Conservation (phyloP, 2,797 vertebrate species). For the Tragopan temminckii region DNA sequence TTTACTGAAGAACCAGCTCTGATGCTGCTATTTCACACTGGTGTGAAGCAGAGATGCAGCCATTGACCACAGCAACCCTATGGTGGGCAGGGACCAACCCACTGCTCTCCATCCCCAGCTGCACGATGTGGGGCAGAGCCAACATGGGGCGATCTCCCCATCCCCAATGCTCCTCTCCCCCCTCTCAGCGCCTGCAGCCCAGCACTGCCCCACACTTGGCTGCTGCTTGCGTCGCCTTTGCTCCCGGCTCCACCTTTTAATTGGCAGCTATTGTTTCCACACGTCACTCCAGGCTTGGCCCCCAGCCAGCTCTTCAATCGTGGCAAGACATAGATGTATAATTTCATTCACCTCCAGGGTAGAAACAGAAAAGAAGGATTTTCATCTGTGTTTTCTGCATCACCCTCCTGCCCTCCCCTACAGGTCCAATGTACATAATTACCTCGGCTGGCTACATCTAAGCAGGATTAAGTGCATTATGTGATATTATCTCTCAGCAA, state of each 20-base stretch:
- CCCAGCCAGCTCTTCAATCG: background rate
- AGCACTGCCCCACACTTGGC: background rate
- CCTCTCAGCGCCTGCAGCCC: accelerated
- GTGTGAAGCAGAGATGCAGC: background rate
- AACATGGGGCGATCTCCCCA: too few relatives aligned
- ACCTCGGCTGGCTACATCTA: background rate
- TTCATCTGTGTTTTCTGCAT: background rate
- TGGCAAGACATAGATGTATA: background rate
- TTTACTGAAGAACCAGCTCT: background rate
- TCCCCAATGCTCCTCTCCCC: too few relatives aligned
- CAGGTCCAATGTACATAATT: background rate
- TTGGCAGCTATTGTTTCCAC: background rate
- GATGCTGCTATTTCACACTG: accelerated
- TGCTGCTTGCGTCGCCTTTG: accelerated
- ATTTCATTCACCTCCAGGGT: background rate
- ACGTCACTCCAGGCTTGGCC: background rate
- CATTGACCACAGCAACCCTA: background rate
- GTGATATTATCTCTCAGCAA: background rate
- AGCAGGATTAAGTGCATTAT: constrained; percentile 1
- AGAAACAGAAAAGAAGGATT: constrained; percentile 10
- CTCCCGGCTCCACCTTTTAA: background rate
- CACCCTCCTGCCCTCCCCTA: background rate
- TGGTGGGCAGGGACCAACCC: background rate
- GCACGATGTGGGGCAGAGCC: background rate
- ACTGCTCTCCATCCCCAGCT: background rate